Base-by-base conservation (phyloP, 2,888 invertebrate species). In the Cryptocheilus praepositus region DNA sequence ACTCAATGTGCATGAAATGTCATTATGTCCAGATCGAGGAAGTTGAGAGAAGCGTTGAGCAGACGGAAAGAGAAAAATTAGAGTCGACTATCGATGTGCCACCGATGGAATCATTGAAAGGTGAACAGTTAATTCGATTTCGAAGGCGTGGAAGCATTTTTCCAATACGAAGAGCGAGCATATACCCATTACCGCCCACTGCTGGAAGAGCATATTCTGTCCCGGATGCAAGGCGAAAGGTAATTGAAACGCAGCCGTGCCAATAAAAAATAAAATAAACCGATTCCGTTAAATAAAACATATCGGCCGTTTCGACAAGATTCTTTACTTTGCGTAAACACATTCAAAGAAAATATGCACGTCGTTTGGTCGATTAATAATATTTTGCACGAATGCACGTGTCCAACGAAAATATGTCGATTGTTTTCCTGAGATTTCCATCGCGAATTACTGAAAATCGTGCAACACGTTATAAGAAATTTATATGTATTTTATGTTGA, bases 61-160 rank as follows among this genome's bases (percentile, higher is more conserved):
- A 11, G 4, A 15, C 21, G 5, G 28, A 18, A 3, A n/a, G 16
- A 5, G 58, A 25, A 3, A 58, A 8, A 3, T 0, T 16, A 5
- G 28, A 3, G 2, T 5, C 55, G 8, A 15, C n/a, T 25, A 2
- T 5, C 25, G 3, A 5, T 19, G n/a, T 44, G 2, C 19, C 28
- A 28, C 16, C 36, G 2, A 15, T 18, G 19, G 36, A 15, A 25
- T 8, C 3, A n/a, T 43, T 62, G 28, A 57, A 44, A 36, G 67
- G 49, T 13, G 62, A 67, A 11, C 18, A 62, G 18, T 22, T 62
- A 2, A 61, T 67, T 53, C 53, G 21, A 58, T 16, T 22, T 8
- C 61, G 46, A 19, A 22, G 54, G 13, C 62, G 46, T n/a, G 58
- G 51, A 7, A 59, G 25, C 43, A 25, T 49, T 5, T 2, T 16